These are phyloP conservation scores for Dromiciops gliroides DNA, from an alignment of 2,113 vertebrate species.

Conservation along the genomic window DNA sequence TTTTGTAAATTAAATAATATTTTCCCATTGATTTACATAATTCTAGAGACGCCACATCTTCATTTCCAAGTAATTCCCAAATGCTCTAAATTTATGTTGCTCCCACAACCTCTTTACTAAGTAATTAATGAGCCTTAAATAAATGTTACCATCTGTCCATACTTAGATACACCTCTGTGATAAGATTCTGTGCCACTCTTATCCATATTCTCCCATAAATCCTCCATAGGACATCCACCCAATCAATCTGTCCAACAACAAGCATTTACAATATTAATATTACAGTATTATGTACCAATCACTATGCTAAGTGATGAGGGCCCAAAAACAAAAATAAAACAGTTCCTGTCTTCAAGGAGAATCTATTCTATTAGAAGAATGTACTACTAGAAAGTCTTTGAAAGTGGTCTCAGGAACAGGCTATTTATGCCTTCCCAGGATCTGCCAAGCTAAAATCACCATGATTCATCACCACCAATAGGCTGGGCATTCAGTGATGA, in stretches of 20 bases:
- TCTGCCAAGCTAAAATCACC: no score
- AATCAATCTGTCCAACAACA: background rate
- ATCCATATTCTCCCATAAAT: background rate
- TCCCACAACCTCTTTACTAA: background rate
- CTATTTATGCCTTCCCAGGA: no score
- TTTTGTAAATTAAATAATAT: no score
- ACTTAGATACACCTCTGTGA: background rate
- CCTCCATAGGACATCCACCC: background rate
- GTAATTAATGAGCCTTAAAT: background rate
- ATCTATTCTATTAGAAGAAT: no score
- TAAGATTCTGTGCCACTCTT: background rate
- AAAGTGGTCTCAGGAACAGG: no score
- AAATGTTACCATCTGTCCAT: background rate
- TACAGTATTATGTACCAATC: background rate
- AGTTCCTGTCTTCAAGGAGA: no score
- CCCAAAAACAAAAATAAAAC: no score
- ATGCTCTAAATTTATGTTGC: background rate
- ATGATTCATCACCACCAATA: no score
- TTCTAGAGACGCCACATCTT: background rate
- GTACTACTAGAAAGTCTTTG: no score
- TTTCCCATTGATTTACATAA: no score
- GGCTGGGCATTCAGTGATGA: no score
- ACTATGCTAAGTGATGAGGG: no score
- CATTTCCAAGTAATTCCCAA: background rate
- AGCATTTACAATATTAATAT: background rate